Percentiles rank a stretch among this genome's conserved stretches.
Evolutionary conservation across 1,140 invertebrate genomes (phyloP).

Genomic region (Drosophila tani): DNA sequence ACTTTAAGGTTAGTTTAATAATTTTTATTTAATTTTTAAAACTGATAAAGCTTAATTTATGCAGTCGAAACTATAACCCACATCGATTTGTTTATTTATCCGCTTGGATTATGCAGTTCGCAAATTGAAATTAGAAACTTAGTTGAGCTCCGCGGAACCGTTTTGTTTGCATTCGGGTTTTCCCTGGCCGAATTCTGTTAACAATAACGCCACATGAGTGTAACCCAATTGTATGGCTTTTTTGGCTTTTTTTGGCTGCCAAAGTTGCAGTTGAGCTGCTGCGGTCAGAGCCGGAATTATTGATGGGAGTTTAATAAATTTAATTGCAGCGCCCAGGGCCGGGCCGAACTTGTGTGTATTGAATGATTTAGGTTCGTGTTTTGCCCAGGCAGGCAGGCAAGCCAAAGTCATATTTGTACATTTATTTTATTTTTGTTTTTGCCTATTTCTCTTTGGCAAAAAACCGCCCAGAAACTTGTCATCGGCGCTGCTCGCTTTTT

Average conservation of each 20-base stretch:
- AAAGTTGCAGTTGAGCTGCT: constrained; percentile 37
- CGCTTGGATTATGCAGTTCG: not conserved
- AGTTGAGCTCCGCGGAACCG: not conserved
- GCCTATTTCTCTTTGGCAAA: constrained; percentile 5
- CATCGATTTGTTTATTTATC: not conserved
- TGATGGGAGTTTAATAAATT: constrained; percentile 73
- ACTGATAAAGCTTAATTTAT: not conserved
- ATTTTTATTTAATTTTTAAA: no score
- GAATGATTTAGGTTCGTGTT: constrained; percentile 11
- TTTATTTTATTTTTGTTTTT: constrained; percentile 14
- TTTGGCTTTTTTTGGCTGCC: not conserved
- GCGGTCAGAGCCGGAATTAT: constrained; percentile 57
- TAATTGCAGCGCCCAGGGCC: constrained; percentile 53
- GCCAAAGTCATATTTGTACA: constrained; percentile 6
- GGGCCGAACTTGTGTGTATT: constrained; percentile 9
- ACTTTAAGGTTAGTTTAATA: not conserved
- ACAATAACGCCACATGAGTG: not conserved
- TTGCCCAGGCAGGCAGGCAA: constrained; percentile 10
- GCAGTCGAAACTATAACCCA: not conserved
- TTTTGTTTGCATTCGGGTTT: not conserved
- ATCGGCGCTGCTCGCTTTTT: constrained; percentile 36
- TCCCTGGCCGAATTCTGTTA: not conserved
- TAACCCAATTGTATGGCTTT: not conserved
- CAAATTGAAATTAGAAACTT: constrained; percentile 6
- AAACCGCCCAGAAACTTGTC: constrained; percentile 22